phyloP scores from a whole-genome alignment of 2,113 vertebrate species.

The Perca flavescens region DNA sequence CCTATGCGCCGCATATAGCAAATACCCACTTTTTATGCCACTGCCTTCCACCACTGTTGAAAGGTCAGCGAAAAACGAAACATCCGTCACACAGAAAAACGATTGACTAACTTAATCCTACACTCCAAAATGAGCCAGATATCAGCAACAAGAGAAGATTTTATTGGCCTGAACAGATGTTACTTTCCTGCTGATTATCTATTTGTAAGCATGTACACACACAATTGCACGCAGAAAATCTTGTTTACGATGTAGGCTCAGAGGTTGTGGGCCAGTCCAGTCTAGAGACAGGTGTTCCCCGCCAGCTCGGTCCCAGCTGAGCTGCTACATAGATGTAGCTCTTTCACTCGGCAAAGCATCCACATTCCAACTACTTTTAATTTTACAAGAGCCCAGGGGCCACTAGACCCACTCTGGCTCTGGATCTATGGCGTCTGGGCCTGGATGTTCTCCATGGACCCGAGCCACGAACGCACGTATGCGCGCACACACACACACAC shows the following conservation, averaged over 20 bases:
- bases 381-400: constrained; percentile 68
- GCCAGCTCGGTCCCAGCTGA: constrained; percentile 53
- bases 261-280: constrained; percentile 20
- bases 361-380: constrained; percentile 66
- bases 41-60: background rate
- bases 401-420: constrained; percentile 56
- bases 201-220: constrained; percentile 34
- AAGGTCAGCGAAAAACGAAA: constrained; percentile 14
- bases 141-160: constrained; percentile 23
- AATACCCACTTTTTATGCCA: too few relatives aligned
- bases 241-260: constrained; percentile 57
- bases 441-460: constrained; percentile 65
- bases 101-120: constrained; percentile 33
- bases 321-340: constrained; percentile 46
- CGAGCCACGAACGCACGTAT: background rate
- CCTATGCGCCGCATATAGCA: too few relatives aligned
- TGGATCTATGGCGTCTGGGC: constrained; percentile 49
- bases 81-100: constrained; percentile 4
- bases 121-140: constrained; percentile 28
- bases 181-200: constrained; percentile 51
- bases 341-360: constrained; percentile 50
- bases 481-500: background rate
- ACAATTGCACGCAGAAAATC: constrained; percentile 33
- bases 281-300: constrained; percentile 67
- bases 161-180: constrained; percentile 60